Evolutionary conservation across 2,888 invertebrate genomes (phyloP).

Genomic region (Pinctada fucata): DNA sequence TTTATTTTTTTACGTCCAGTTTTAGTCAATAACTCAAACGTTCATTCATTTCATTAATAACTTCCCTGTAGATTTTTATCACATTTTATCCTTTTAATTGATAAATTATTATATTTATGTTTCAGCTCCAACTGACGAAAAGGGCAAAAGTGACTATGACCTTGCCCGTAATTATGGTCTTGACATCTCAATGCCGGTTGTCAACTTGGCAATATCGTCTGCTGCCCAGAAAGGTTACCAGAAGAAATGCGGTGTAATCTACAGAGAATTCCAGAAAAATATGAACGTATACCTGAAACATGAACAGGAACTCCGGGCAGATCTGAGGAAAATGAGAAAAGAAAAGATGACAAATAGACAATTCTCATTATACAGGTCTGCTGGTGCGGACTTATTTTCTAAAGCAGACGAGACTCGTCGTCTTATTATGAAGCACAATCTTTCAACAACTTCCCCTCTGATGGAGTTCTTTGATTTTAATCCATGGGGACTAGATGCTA

Average conservation of each 20-base stretch:
- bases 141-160: no score
- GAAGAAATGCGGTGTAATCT: conserved; percentile 54
- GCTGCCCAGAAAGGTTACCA: conserved; percentile 61
- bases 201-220: conserved; percentile 57
- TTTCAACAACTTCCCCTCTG: conserved; percentile 31
- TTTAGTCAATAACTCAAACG: no score
- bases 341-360: conserved; percentile 52
- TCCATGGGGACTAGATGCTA: conserved; percentile 50
- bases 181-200: conserved; percentile 64
- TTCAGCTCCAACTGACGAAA: no score
- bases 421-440: conserved; percentile 34
- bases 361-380: conserved; percentile 51
- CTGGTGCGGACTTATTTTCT: conserved; percentile 38
- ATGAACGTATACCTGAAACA: conserved; percentile 59
- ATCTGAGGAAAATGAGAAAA: conserved; percentile 42
- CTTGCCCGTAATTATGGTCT: conserved; percentile 63
- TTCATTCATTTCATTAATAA: no score
- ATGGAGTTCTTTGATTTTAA: conserved; percentile 42
- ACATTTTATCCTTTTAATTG: no score
- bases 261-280: conserved; percentile 58
- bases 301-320: conserved; percentile 50
- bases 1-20: no score
- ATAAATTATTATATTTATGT: no score
- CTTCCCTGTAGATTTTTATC: no score
- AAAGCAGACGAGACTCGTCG: conserved; percentile 31